These are phyloP conservation scores for Drosophila punjabiensis DNA, from an alignment of 1,140 invertebrate species.

Conservation along the genomic window DNA sequence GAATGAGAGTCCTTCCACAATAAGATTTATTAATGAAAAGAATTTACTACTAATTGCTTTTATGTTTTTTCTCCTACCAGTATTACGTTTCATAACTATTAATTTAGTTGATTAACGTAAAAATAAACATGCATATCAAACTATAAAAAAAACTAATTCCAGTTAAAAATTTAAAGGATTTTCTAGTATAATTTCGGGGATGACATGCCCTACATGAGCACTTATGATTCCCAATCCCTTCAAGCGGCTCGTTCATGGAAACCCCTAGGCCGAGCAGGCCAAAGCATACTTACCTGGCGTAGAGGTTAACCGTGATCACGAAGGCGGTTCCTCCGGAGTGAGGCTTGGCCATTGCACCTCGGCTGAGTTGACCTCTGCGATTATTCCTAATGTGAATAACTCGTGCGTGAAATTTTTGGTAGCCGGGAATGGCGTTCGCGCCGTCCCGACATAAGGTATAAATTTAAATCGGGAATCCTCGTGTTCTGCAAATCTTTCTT, in stretches of 20 bases:
- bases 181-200: not conserved
- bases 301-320: slow-evolving; percentile 88
- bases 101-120: too few relatives aligned
- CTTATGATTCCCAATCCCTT: not conserved
- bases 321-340: slow-evolving; percentile 89
- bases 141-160: too few relatives aligned
- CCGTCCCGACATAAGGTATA: slow-evolving; percentile 73
- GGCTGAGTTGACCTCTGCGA: slow-evolving; percentile 85
- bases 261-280: not conserved
- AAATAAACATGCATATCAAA: too few relatives aligned
- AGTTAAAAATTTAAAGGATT: not conserved
- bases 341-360: slow-evolving; percentile 84
- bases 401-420: slow-evolving; percentile 85
- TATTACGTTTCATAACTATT: too few relatives aligned
- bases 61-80: too few relatives aligned
- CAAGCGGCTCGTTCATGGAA: not conserved
- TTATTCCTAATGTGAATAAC: slow-evolving; percentile 86
- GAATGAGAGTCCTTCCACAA: too few relatives aligned
- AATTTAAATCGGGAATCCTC: too few relatives aligned
- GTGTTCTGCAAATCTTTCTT: too few relatives aligned
- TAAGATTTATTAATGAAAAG: too few relatives aligned
- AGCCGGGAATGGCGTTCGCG: slow-evolving; percentile 85
- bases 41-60: too few relatives aligned
- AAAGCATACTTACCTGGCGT: slow-evolving; percentile 87
- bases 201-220: not conserved